A percentile compares a stretch with the other conserved stretches of the same genome.
Conservation (phyloP, 2,113 vertebrate species). For the Poicephalus gulielmi region DNA sequence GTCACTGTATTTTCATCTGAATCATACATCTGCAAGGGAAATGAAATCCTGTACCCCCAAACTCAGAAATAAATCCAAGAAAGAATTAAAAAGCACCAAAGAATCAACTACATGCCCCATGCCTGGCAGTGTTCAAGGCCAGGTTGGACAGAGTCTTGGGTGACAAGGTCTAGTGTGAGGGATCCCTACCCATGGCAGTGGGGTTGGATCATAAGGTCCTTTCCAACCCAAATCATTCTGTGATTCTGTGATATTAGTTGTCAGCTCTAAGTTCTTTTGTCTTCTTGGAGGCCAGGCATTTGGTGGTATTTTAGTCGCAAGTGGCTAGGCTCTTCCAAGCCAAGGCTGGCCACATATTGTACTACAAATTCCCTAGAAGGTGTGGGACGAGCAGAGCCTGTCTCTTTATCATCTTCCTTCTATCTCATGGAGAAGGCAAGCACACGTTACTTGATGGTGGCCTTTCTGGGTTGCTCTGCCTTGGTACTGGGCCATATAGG, state of each 20-base stretch:
- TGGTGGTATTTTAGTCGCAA: neutral
- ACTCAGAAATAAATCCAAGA: neutral
- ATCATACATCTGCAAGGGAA: neutral
- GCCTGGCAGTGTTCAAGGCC: neutral
- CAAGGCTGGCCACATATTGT: neutral
- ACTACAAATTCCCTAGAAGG: neutral
- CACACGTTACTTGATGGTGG: accelerated
- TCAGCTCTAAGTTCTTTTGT: neutral
- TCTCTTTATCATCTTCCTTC: neutral
- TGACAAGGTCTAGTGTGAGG: neutral
- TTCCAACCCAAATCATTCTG: neutral
- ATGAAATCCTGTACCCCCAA: neutral
- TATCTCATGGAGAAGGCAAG: neutral
- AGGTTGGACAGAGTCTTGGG: neutral
- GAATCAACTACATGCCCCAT: neutral
- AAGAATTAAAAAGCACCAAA: neutral
- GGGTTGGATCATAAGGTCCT: neutral
- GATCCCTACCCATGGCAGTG: neutral
- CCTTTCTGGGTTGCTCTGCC: neutral
- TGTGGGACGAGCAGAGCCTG: neutral
- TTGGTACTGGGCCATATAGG: neutral
- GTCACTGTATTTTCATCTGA: neutral
- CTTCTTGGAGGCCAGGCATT: neutral
- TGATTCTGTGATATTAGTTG: neutral
- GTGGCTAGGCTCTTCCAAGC: neutral